Base-by-base conservation (phyloP, 2,888 invertebrate genomes). In the Volucella inflata region DNA sequence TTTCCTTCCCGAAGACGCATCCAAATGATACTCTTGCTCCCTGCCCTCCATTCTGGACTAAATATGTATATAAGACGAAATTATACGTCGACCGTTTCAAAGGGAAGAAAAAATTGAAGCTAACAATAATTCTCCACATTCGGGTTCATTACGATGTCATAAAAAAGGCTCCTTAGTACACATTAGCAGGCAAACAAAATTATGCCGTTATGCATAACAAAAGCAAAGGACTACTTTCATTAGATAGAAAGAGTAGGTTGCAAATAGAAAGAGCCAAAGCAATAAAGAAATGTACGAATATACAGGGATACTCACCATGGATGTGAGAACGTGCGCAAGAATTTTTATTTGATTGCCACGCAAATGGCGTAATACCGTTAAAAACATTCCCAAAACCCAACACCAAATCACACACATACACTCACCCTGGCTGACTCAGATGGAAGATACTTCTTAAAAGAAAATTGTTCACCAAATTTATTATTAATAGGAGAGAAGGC, bases 261-360 rank as follows among this genome's bases (percentile, higher is more conserved):
- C 50, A 42, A 36, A 46, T 40, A 14, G 44, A 42, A 36, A 44
- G 42, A 64, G 74, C 46, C 60, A 80, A 48, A 67, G 57, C 50
- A 74, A 6, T 30, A 6, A 6, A 30, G 30, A 6, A 30, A 30
- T 30, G 30, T 30, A 30, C 6, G 30, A 30, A 6, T 30, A 30
- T 30, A 6, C 30, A 30, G 6, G 6, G 30, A 30, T 30, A 30
- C 30, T 30, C 72, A 84, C 53, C 40, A 70, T 59, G 68, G 78
- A 78, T 70, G 79, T 60, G 80, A 59, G 51, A 81, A 85, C 76
- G 81, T 81, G 85, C 55, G 68, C 55, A 81, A 81, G 72, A 81
- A 85, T 85, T 85, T 85, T 85, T 81, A 85, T 85, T 85, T 85
- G 85, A 85, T 85, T 85, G 85, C 85, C 65, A 85, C 76, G 72